Evolutionary conservation across 2,113 vertebrate species (phyloP).

Genomic region (Chloropsis hardwickii): DNA sequence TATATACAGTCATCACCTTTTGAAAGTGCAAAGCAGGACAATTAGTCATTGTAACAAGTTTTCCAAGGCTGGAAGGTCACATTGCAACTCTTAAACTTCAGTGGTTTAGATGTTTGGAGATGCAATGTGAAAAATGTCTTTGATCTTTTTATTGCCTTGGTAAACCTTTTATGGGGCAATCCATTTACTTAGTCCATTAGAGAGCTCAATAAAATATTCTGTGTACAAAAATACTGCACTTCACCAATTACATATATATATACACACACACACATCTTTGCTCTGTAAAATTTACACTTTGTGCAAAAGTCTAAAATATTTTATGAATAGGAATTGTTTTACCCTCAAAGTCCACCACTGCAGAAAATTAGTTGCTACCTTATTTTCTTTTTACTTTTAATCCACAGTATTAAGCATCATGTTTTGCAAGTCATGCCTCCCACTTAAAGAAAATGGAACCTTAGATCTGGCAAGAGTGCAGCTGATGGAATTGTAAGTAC

Average conservation of each 20-base stretch:
- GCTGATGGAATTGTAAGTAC: not conserved
- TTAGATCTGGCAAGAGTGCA: not conserved
- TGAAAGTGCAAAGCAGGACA: slow-evolving; percentile 50
- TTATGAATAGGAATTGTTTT: not conserved
- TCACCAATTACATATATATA: not conserved
- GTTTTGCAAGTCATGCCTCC: not conserved
- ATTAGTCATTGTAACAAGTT: slow-evolving; percentile 60
- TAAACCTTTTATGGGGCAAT: slow-evolving; percentile 53
- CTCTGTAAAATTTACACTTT: not conserved
- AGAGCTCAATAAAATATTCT: slow-evolving; percentile 45
- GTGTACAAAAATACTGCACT: slow-evolving; percentile 10
- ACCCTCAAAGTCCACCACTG: not conserved
- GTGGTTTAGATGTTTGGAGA: slow-evolving; percentile 48
- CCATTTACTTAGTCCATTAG: slow-evolving; percentile 45
- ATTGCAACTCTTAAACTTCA: slow-evolving; percentile 45
- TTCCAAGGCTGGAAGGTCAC: slow-evolving; percentile 44
- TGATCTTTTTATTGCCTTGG: slow-evolving; percentile 65
- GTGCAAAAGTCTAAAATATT: slow-evolving; percentile 5
- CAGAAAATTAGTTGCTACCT: not conserved
- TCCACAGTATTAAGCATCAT: not conserved
- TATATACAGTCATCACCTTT: slow-evolving; percentile 36
- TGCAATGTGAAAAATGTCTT: slow-evolving; percentile 63
- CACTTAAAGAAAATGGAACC: not conserved
- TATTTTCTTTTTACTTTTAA: not conserved
- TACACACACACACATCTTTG: not conserved